Evolutionary conservation across 2,888 invertebrate species (phyloP).

Genomic region (Yponomeuta malinellus): DNA sequence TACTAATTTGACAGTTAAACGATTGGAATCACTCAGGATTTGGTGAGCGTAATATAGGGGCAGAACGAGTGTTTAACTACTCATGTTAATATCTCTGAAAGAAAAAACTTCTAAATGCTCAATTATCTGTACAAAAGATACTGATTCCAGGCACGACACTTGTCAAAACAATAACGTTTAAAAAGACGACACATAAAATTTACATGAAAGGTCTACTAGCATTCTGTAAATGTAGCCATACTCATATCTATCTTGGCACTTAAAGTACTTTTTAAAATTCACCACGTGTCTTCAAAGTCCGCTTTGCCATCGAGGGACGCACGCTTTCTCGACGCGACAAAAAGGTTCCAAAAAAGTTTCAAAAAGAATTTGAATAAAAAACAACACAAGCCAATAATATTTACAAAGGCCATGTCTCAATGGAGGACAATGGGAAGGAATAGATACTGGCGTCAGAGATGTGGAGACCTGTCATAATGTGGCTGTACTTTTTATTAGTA

Average conservation of each 20-base stretch:
- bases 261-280: slow-evolving; percentile 64
- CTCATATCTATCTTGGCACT: slow-evolving; percentile 47
- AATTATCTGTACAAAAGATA: not conserved
- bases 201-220: slow-evolving; percentile 57
- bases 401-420: slow-evolving; percentile 57
- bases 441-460: slow-evolving; percentile 54
- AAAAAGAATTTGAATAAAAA: slow-evolving; percentile 31
- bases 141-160: slow-evolving; percentile 8
- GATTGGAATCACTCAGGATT: too few relatives aligned
- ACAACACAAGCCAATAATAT: slow-evolving; percentile 48
- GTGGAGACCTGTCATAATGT: slow-evolving; percentile 37
- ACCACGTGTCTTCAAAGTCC: slow-evolving; percentile 53
- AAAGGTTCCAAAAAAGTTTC: slow-evolving; percentile 40
- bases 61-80: too few relatives aligned
- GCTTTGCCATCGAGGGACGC: slow-evolving; percentile 49
- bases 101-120: not conserved
- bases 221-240: slow-evolving; percentile 49
- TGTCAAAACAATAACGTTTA: slow-evolving; percentile 10
- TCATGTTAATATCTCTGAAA: not conserved
- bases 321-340: slow-evolving; percentile 47
- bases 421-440: slow-evolving; percentile 43
- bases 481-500: slow-evolving; percentile 27
- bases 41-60: too few relatives aligned
- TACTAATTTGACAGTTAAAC: too few relatives aligned
- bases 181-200: slow-evolving; percentile 30